Conservation (phyloP, 2,797 vertebrate species). For the Triplophysa bombifrons region DNA sequence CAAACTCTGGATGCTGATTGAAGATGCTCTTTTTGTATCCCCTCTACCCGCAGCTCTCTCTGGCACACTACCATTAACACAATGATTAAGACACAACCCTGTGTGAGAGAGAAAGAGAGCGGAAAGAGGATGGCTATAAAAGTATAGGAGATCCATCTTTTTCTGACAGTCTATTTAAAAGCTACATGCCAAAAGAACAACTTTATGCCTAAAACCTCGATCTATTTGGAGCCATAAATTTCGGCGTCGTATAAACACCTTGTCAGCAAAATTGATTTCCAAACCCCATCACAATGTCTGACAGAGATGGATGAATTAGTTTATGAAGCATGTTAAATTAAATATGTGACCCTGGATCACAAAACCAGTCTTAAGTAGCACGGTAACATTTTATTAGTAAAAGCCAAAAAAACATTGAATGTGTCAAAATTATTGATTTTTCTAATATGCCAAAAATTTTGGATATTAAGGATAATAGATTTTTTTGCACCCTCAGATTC, state of each 20-base stretch:
- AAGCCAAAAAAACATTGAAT: too few relatives aligned
- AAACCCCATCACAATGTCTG: not conserved
- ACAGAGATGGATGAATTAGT: constrained; percentile 27
- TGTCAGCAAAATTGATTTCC: constrained; percentile 32
- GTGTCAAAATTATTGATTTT: too few relatives aligned
- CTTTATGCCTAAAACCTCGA: constrained; percentile 27
- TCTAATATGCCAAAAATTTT: too few relatives aligned
- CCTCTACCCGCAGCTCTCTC: constrained; percentile 31
- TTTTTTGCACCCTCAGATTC: too few relatives aligned
- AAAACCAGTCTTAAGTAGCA: too few relatives aligned
- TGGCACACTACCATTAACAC: constrained; percentile 17
- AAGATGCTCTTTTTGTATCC: constrained; percentile 41
- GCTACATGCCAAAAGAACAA: constrained; percentile 30
- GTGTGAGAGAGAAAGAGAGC: constrained; percentile 21
- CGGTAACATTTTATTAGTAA: too few relatives aligned
- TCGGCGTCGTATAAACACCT: constrained; percentile 21
- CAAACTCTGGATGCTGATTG: constrained; percentile 44
- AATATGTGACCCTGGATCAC: not conserved
- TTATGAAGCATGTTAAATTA: constrained; percentile 9
- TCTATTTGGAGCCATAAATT: constrained; percentile 34
- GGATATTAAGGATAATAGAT: too few relatives aligned
- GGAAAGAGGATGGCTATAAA: constrained; percentile 32
- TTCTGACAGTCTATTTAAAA: constrained; percentile 49
- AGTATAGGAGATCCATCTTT: constrained; percentile 42
- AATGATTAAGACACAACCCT: constrained; percentile 22